A percentile compares a stretch with the other conserved stretches of the same genome.
phyloP scores from a whole-genome alignment of 64 coral and sea anemone species.

The Orbicella faveolata region DNA sequence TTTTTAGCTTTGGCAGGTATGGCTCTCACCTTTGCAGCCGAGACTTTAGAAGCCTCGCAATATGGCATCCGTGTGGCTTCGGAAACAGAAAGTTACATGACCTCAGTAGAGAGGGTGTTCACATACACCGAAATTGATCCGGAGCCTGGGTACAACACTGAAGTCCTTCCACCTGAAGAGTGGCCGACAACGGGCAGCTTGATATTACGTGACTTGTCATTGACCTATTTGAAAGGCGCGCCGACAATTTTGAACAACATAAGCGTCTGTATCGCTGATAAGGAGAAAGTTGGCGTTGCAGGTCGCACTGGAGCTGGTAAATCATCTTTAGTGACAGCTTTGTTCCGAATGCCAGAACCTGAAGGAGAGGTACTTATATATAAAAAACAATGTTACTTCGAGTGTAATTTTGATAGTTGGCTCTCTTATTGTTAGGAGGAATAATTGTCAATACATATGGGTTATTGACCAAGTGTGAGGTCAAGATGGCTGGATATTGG shows the following conservation, averaged over 20 bases:
- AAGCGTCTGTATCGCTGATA: slow-evolving; percentile 27
- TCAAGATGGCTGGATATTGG: no score
- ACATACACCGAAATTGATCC: slow-evolving; percentile 43
- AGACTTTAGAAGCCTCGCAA: slow-evolving; percentile 40
- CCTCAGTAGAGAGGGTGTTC: slow-evolving; percentile 62
- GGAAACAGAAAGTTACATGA: slow-evolving; percentile 66
- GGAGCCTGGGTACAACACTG: slow-evolving; percentile 60
- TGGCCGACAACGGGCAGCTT: slow-evolving; percentile 65
- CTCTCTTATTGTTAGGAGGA: no score
- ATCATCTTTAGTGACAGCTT: slow-evolving; percentile 71
- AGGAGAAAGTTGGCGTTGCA: slow-evolving; percentile 67
- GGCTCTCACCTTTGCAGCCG: slow-evolving; percentile 50
- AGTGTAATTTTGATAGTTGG: no score
- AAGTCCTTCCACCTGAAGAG: slow-evolving; percentile 38
- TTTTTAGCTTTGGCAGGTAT: slow-evolving; percentile 59
- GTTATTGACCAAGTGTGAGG: no score
- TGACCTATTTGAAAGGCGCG: slow-evolving; percentile 52
- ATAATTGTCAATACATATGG: no score
- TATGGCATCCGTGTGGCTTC: slow-evolving; percentile 38
- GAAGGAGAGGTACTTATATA: slow-evolving; percentile 10
- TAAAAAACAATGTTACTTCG: no score
- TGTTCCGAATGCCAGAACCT: slow-evolving; percentile 83
- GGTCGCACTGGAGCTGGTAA: slow-evolving; percentile 79
- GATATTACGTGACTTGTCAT: slow-evolving; percentile 41
- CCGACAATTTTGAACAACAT: slow-evolving; percentile 37